phyloP scores from a whole-genome alignment of 2,888 invertebrate genomes.

The Acrocera orbiculus region DNA sequence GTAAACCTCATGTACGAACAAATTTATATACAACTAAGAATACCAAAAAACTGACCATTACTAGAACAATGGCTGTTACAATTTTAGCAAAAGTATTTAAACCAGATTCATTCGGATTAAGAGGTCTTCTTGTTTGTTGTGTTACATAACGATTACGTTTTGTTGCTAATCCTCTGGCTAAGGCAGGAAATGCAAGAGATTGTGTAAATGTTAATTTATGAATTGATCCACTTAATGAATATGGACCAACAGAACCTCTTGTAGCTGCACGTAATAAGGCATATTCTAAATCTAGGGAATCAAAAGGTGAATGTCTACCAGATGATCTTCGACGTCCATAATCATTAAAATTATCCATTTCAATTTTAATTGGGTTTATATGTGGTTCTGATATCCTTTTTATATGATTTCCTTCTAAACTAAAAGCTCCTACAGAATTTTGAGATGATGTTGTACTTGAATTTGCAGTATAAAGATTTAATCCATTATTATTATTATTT shows the following conservation, averaged over 20 bases:
- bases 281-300: slow-evolving; percentile 53
- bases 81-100: slow-evolving; percentile 54
- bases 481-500: slow-evolving; percentile 14
- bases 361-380: slow-evolving; percentile 32
- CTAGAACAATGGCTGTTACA: slow-evolving; percentile 47
- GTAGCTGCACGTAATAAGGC: slow-evolving; percentile 49
- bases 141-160: slow-evolving; percentile 40
- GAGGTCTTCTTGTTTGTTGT: slow-evolving; percentile 35
- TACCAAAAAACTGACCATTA: slow-evolving; percentile 50
- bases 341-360: slow-evolving; percentile 26
- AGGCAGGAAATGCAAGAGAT: slow-evolving; percentile 51
- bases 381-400: slow-evolving; percentile 31
- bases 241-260: slow-evolving; percentile 52
- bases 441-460: slow-evolving; percentile 42
- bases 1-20: slow-evolving; percentile 58
- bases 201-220: slow-evolving; percentile 58
- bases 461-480: slow-evolving; percentile 31
- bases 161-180: slow-evolving; percentile 47
- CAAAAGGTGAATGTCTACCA: slow-evolving; percentile 47
- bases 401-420: slow-evolving; percentile 24
- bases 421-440: slow-evolving; percentile 33
- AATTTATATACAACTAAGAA: slow-evolving; percentile 58
- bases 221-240: slow-evolving; percentile 49
- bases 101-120: slow-evolving; percentile 45
- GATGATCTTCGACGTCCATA: slow-evolving; percentile 38